Conservation (phyloP, 2,888 invertebrate genomes). For the Eilema sororculum region DNA sequence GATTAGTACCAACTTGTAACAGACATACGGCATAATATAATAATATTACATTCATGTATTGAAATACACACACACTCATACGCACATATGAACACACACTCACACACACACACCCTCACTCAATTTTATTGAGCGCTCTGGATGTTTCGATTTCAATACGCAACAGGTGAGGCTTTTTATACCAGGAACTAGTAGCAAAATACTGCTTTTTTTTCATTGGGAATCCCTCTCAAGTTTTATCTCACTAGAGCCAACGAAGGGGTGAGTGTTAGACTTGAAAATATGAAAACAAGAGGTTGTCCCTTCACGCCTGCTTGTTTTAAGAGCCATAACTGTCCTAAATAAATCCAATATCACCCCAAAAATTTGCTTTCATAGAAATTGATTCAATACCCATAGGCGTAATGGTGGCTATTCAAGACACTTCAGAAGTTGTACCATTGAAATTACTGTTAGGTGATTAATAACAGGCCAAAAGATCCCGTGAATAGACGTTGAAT, state of each 20-base stretch:
- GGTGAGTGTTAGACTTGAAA: neutral
- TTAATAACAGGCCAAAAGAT: constrained; percentile 58
- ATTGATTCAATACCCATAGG: constrained; percentile 42
- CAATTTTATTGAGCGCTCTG: neutral
- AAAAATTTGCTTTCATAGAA: constrained; percentile 12
- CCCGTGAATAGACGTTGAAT: constrained; percentile 42
- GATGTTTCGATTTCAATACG: constrained; percentile 7
- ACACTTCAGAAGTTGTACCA: constrained; percentile 57
- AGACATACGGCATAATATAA: constrained; percentile 15
- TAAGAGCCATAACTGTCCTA: neutral
- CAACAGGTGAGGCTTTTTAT: neutral
- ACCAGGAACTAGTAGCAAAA: neutral
- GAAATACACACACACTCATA: neutral
- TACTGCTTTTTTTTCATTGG: neutral
- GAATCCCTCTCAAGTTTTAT: neutral
- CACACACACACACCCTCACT: neutral
- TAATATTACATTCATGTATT: neutral
- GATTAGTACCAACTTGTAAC: constrained; percentile 41
- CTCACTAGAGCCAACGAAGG: neutral
- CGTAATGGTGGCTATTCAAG: constrained; percentile 51
- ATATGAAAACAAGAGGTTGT: neutral
- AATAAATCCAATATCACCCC: constrained; percentile 2
- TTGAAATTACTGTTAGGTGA: constrained; percentile 62
- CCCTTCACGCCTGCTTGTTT: neutral
- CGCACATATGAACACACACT: neutral